These are phyloP conservation scores for Phylloscopus trochiloides DNA, from an alignment of 2,113 vertebrate species.

Conservation along the genomic window DNA sequence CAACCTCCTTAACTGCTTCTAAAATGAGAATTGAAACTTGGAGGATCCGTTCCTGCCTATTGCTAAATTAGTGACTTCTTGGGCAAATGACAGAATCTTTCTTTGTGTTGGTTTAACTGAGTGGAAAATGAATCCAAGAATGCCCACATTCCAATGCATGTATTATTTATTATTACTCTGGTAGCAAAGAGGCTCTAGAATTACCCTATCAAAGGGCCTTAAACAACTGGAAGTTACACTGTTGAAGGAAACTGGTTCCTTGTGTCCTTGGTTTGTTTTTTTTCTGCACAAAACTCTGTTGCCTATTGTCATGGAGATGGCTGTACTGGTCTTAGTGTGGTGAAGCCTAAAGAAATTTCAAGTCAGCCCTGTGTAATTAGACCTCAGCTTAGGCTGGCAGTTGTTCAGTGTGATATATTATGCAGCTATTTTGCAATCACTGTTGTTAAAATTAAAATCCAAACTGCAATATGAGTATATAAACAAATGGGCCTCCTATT, in stretches of 20 bases:
- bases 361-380: neutral
- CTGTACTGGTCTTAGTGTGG: neutral
- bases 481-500: neutral
- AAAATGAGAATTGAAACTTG: neutral
- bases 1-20: neutral
- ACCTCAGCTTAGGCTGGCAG: neutral
- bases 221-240: neutral
- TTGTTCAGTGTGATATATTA: neutral
- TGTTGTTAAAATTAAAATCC: neutral
- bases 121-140: neutral
- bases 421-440: neutral
- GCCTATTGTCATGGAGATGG: neutral
- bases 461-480: neutral
- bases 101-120: neutral
- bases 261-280: rapidly evolving
- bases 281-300: neutral
- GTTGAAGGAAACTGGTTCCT: neutral
- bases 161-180: neutral
- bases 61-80: neutral
- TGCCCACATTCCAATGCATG: neutral
- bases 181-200: neutral
- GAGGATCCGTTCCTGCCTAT: neutral
- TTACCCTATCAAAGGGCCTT: neutral
- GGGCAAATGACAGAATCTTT: neutral
- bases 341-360: neutral